A percentile compares a stretch with the other conserved stretches of the same genome.
Conservation (phyloP, 2,888 invertebrate species). For the Nymphalis c-album region DNA sequence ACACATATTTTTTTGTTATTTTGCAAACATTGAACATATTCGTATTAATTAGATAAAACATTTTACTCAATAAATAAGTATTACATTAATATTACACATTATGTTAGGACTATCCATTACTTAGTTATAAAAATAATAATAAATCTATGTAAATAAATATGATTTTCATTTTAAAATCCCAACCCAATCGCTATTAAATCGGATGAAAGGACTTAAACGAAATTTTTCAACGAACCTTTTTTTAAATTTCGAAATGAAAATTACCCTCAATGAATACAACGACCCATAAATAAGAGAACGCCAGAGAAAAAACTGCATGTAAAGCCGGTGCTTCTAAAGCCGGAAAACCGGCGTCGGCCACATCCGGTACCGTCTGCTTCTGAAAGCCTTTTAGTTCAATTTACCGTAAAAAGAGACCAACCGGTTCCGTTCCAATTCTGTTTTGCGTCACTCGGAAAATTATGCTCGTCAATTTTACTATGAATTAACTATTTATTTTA, state of each 20-base stretch:
- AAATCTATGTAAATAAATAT: too few species aligned
- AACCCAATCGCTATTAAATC: not conserved
- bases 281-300: constrained; percentile 52
- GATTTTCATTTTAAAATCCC: not conserved
- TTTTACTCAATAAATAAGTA: too few species aligned
- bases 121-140: too few species aligned
- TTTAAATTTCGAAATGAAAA: constrained; percentile 20
- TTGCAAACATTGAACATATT: too few species aligned
- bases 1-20: too few species aligned
- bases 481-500: constrained; percentile 1
- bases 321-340: constrained; percentile 59
- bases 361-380: constrained; percentile 64
- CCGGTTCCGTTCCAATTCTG: constrained; percentile 48
- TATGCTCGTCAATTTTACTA: constrained; percentile 45
- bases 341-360: constrained; percentile 67
- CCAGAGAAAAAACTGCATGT: constrained; percentile 53
- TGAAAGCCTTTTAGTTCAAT: constrained; percentile 79
- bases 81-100: too few species aligned
- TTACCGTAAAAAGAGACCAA: constrained; percentile 68
- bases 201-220: constrained; percentile 1
- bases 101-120: too few species aligned
- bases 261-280: constrained; percentile 19
- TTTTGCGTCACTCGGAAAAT: constrained; percentile 64
- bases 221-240: not conserved
- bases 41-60: too few species aligned